A percentile compares a stretch with the other conserved stretches of the same genome.
These are phyloP conservation scores for Anarrhichthys ocellatus DNA, from an alignment of 2,113 vertebrate species.

Conservation along the genomic window DNA sequence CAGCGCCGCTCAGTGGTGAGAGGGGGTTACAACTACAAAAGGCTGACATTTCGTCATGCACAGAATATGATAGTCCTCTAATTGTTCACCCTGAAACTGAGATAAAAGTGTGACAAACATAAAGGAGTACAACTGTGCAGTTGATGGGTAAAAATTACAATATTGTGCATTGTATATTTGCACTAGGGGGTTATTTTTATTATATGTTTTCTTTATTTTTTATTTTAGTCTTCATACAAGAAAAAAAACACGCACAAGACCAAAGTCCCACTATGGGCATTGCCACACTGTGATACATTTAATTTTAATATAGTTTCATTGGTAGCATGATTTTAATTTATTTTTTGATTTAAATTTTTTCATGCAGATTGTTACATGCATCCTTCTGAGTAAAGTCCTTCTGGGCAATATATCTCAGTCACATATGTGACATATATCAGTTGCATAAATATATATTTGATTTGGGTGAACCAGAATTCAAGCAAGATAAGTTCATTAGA, in stretches of 20 bases:
- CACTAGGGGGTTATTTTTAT: background rate
- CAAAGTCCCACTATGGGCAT: background rate
- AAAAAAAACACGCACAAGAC: background rate
- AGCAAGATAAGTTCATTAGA: background rate
- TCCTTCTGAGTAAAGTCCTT: no score
- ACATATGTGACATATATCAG: no score
- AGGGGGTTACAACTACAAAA: conserved; percentile 12
- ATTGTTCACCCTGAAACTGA: background rate
- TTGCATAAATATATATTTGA: background rate
- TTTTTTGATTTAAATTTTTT: no score
- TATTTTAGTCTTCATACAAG: background rate
- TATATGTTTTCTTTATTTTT: background rate
- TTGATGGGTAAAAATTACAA: background rate
- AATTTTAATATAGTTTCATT: background rate
- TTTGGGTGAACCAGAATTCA: background rate
- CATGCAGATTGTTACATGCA: background rate
- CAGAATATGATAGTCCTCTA: background rate
- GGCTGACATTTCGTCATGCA: background rate
- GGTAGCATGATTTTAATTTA: no score
- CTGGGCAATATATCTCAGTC: no score
- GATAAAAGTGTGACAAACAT: background rate
- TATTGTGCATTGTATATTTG: background rate
- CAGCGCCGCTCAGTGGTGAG: conserved; percentile 37
- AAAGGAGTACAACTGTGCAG: background rate
- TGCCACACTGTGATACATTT: background rate